A percentile compares a stretch with the other conserved stretches of the same genome.
Conservation (phyloP, 2,797 vertebrate species). For the Cossypha heuglini region DNA sequence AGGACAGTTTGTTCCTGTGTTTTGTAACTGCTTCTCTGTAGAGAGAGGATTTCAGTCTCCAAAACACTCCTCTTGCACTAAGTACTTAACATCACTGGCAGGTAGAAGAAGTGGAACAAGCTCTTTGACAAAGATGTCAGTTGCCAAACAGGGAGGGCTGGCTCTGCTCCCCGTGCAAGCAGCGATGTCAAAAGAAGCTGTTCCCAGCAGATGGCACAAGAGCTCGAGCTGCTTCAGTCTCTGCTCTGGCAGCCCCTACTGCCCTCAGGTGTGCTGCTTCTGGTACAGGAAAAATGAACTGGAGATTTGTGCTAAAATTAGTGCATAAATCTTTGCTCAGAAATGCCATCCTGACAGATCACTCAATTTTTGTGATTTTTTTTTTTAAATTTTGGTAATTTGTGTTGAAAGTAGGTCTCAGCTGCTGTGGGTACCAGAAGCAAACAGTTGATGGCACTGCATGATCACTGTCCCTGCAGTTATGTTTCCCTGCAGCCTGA, state of each 20-base stretch:
- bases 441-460: constrained; percentile 44
- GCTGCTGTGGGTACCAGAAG: background rate
- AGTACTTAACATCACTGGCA: background rate
- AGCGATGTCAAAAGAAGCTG: background rate
- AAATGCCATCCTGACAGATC: background rate
- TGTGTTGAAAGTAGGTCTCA: background rate
- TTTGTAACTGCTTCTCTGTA: background rate
- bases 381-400: background rate
- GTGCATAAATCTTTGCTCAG: background rate
- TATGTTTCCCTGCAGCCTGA: background rate
- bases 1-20: background rate
- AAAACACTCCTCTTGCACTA: background rate
- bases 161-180: background rate
- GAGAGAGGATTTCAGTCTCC: background rate
- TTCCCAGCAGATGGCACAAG: constrained; percentile 62
- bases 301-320: background rate
- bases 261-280: background rate
- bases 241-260: background rate
- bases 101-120: background rate
- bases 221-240: background rate
- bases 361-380: background rate
- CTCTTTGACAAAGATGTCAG: background rate
- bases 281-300: background rate
- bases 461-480: background rate
- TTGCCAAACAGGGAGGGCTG: background rate